A percentile compares a stretch with the other conserved stretches of the same genome.
phyloP scores from a whole-genome alignment of 2,888 invertebrate species.

The Nephrotoma flavescens region DNA sequence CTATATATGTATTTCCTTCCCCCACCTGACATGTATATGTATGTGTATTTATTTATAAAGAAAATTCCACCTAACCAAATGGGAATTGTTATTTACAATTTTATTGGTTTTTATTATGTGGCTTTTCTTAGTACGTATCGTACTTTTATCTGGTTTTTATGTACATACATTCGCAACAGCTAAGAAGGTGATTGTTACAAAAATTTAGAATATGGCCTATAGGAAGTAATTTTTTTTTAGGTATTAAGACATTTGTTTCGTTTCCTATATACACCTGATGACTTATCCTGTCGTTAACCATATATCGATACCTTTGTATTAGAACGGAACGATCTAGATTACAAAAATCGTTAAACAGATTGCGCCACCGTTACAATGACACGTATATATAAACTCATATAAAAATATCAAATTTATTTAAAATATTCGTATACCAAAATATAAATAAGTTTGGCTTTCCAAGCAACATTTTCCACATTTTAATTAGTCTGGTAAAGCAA shows the following conservation, averaged over 20 bases:
- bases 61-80: not conserved
- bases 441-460: not conserved
- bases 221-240: not conserved
- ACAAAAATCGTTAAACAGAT: not conserved
- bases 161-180: not conserved
- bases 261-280: not conserved
- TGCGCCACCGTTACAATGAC: not conserved
- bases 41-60: not conserved
- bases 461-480: not conserved
- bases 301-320: not conserved
- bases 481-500: not conserved
- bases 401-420: not conserved
- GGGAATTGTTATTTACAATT: not conserved
- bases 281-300: not conserved
- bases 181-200: slow-evolving; percentile 6
- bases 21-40: not conserved
- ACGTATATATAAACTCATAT: not conserved
- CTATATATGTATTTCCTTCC: not conserved
- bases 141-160: not conserved
- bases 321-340: not conserved
- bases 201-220: slow-evolving; percentile 3
- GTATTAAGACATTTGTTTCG: not conserved
- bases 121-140: not conserved
- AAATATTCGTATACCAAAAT: not conserved
- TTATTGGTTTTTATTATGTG: not conserved